A percentile compares a stretch with the other conserved stretches of the same genome.
Evolutionary conservation across 2,113 vertebrate genomes (phyloP).

Genomic region (Tetraodon nigroviridis): DNA sequence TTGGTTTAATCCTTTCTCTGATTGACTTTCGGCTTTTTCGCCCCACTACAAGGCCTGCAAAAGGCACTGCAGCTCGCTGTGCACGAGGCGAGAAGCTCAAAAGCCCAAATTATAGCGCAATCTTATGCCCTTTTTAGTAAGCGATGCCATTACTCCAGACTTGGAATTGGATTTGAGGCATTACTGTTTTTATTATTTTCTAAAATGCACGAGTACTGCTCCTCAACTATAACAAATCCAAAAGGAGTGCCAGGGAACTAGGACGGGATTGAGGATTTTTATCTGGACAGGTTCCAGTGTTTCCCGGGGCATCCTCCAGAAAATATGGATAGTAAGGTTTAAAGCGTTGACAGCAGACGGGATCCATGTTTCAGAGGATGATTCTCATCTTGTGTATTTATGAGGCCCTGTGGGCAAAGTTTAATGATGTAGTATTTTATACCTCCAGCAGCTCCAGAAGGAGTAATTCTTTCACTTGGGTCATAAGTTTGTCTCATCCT

Average conservation of each 20-base stretch:
- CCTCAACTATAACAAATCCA: neutral
- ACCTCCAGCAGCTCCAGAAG: too few relatives aligned
- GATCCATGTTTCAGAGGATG: neutral
- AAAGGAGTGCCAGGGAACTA: constrained; percentile 1
- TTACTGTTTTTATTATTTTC: constrained; percentile 1
- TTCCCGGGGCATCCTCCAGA: neutral
- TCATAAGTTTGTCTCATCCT: too few relatives aligned
- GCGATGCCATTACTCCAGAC: neutral
- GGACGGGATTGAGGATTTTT: neutral
- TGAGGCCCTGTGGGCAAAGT: too few relatives aligned
- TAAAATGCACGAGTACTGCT: neutral
- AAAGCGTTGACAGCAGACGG: neutral
- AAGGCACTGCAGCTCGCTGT: constrained; percentile 6
- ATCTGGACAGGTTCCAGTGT: neutral
- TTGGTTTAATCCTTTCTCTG: constrained; percentile 1
- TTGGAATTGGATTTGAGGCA: neutral
- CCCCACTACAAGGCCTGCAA: constrained; percentile 14
- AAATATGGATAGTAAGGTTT: too few relatives aligned
- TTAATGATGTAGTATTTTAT: too few relatives aligned
- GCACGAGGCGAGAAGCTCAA: neutral
- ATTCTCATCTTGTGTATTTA: too few relatives aligned
- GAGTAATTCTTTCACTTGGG: too few relatives aligned
- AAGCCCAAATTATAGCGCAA: constrained; percentile 14
- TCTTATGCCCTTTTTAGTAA: neutral
- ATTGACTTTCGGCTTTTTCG: neutral